Evolutionary conservation across 2,113 vertebrate genomes (phyloP).

Genomic region (Laticauda colubrina): DNA sequence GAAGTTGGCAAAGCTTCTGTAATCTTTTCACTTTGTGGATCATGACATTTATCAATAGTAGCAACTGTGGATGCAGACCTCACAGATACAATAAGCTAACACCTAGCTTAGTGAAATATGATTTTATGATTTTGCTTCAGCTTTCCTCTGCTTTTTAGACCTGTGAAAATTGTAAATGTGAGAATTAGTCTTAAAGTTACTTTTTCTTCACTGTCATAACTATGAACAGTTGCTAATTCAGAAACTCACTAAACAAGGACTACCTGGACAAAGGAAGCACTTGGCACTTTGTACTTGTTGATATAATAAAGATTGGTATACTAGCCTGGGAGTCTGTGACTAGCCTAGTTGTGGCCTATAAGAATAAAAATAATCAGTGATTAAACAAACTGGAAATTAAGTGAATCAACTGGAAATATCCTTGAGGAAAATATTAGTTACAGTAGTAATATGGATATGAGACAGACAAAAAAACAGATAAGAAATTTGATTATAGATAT

Average conservation of each 20-base stretch:
- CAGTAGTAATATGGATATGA: not conserved
- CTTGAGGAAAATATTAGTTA: not conserved
- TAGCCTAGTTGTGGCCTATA: not conserved
- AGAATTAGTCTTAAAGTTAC: not conserved
- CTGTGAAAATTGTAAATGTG: not conserved
- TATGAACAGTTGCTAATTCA: not conserved
- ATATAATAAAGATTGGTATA: not conserved
- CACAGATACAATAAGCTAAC: not conserved
- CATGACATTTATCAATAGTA: not conserved
- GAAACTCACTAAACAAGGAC: not conserved
- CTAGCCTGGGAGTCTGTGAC: not conserved
- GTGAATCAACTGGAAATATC: not conserved
- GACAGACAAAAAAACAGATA: not conserved
- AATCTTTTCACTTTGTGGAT: not conserved
- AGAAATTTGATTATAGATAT: not conserved
- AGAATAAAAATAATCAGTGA: not conserved
- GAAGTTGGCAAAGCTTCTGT: not conserved
- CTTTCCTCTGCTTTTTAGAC: not conserved
- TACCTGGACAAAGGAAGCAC: not conserved
- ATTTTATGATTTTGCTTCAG: not conserved
- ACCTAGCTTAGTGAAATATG: not conserved
- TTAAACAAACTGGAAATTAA: not conserved
- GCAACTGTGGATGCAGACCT: not conserved
- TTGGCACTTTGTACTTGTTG: not conserved
- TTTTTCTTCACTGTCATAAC: not conserved